Conservation (phyloP, 2,797 vertebrate genomes). For the Poeciliopsis presidionis region DNA sequence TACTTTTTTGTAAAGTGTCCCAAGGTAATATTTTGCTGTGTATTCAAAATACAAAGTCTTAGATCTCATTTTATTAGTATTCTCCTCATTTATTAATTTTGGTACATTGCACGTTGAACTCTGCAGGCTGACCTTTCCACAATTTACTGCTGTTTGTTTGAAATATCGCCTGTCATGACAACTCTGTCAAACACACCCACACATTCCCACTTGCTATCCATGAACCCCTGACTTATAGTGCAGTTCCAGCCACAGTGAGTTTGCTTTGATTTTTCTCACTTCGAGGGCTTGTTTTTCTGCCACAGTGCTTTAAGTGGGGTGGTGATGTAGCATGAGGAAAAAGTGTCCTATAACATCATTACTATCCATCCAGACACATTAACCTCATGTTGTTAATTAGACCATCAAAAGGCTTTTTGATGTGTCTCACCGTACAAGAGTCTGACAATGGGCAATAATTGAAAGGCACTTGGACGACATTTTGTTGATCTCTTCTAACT, state of each 20-base stretch:
- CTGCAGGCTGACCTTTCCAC: conserved; percentile 46
- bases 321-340: conserved; percentile 31
- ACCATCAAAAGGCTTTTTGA: conserved; percentile 42
- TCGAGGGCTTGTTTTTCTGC: conserved; percentile 32
- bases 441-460: conserved; percentile 48
- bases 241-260: conserved; percentile 27
- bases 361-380: conserved; percentile 58
- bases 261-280: conserved; percentile 30
- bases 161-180: conserved; percentile 19
- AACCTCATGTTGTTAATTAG: conserved; percentile 62
- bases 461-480: conserved; percentile 37
- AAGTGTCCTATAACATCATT: conserved; percentile 52
- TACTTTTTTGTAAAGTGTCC: too few relatives aligned
- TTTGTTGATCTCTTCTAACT: conserved; percentile 37
- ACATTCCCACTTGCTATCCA: conserved; percentile 17
- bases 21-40: too few relatives aligned
- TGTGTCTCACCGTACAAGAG: conserved; percentile 24
- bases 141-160: conserved; percentile 44
- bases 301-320: conserved; percentile 12
- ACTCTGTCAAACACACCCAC: conserved; percentile 33
- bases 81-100: background rate
- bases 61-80: background rate
- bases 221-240: conserved; percentile 44
- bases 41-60: background rate
- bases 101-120: conserved; percentile 1